These are phyloP conservation scores for Argyrosomus regius DNA, from an alignment of 2,797 vertebrate species.

Conservation along the genomic window DNA sequence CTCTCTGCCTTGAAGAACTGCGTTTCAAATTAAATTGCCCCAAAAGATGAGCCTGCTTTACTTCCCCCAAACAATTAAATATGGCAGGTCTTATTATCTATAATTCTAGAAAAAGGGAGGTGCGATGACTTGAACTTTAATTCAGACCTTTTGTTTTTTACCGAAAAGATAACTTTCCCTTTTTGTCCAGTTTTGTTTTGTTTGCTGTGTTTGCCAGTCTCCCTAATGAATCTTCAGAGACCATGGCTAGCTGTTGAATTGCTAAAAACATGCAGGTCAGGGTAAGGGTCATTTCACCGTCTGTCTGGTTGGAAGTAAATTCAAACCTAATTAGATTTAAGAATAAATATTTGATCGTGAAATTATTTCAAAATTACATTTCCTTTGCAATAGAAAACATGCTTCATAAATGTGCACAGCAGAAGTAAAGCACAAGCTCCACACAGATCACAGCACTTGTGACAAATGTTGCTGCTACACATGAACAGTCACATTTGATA, in stretches of 20 bases:
- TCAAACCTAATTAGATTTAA: slow-evolving; percentile 19
- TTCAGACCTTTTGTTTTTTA: slow-evolving; percentile 30
- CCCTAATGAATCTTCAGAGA: slow-evolving; percentile 35
- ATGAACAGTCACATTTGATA: slow-evolving; percentile 9
- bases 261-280: slow-evolving; percentile 32
- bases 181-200: slow-evolving; percentile 16
- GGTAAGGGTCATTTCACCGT: slow-evolving; percentile 1
- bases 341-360: not conserved
- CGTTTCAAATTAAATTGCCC: slow-evolving; percentile 81
- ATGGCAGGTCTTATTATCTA: slow-evolving; percentile 71
- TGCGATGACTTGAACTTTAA: slow-evolving; percentile 38
- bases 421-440: not conserved
- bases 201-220: slow-evolving; percentile 21
- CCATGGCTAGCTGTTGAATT: not conserved
- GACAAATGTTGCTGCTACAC: slow-evolving; percentile 21
- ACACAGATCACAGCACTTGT: not conserved
- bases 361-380: not conserved
- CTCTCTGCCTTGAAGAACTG: slow-evolving; percentile 71
- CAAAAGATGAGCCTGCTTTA: slow-evolving; percentile 75
- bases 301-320: slow-evolving; percentile 1
- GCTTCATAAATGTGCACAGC: not conserved
- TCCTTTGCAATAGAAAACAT: not conserved
- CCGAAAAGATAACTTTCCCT: not conserved
- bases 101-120: slow-evolving; percentile 63
- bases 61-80: slow-evolving; percentile 75